A percentile compares a stretch with the other conserved stretches of the same genome.
Conservation (phyloP, 1,140 invertebrate genomes). For the Conopomorpha cramerella region DNA sequence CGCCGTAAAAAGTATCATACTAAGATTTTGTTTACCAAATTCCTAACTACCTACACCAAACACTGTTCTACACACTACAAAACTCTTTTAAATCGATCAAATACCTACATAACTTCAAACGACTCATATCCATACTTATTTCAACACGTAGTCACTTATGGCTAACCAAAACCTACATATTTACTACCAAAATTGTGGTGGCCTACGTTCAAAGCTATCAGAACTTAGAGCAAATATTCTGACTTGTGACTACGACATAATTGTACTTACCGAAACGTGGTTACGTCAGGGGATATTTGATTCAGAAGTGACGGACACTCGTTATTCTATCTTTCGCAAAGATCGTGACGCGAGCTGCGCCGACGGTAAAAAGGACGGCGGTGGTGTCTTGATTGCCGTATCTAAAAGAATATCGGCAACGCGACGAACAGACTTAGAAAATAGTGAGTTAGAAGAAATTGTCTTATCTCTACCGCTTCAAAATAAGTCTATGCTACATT, state of each 20-base stretch:
- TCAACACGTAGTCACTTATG: not conserved
- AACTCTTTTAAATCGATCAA: too few species aligned
- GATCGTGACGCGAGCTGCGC: not conserved
- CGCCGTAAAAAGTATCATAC: too few species aligned
- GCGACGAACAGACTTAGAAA: not conserved
- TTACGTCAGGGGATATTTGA: not conserved
- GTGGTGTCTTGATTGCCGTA: not conserved
- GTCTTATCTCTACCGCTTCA: not conserved
- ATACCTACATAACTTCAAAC: too few species aligned
- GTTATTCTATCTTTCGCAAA: not conserved
- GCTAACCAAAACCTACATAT: not conserved
- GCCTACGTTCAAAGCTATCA: not conserved
- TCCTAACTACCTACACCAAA: too few species aligned
- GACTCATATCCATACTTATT: too few species aligned
- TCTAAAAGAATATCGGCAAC: not conserved
- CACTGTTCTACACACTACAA: too few species aligned
- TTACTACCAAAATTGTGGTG: conserved; percentile 1
- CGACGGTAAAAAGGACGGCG: not conserved
- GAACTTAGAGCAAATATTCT: not conserved
- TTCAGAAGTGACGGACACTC: not conserved
- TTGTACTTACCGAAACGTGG: not conserved
- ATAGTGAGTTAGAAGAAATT: not conserved
- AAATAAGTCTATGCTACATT: not conserved
- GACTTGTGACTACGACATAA: not conserved
- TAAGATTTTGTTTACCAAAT: too few species aligned